Base-by-base conservation (phyloP, 2,797 vertebrate genomes). In the Chaetodon trifasciatus region DNA sequence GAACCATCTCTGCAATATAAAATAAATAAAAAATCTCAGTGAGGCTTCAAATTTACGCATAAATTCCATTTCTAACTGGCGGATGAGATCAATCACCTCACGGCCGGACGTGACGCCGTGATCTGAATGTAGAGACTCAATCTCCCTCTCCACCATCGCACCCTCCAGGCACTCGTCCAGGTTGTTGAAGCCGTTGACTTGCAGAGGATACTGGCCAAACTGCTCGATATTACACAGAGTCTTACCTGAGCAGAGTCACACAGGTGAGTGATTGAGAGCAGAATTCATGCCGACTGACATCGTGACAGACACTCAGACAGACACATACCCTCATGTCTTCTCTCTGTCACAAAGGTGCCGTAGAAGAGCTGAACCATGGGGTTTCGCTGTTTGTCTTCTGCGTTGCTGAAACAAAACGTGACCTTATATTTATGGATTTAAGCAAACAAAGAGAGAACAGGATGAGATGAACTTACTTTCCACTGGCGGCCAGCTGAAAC, bases 361-460 rank as follows among this genome's bases (percentile, higher is more conserved):
- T 99, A 99, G 93, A 99, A 99, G 8, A 99, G 97, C 83, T 97
- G 97, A 9, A 99, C 98, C 98, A 99, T 98, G 21, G 98, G 98
- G 87, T 99, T 99, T 74, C 97, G 90, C 0, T 96, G 95, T 88
- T 98, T 99, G 89, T 97, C 96, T 64, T 95, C 94, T 55, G 95
- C 91, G 23, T 76, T 96, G 42, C 97, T 98, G 87, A 86, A 79
- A 8, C 10, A 53, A 85, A 79, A 35, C 28, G 60, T 35, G 1
- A 47, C 5, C 50, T 65, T 12, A 40, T 4, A 16, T 39, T 75
- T 0, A 19, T 42, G 1, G 13, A 19, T 21, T 46, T 62, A 23
- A 68, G 11, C 2, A 57, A 67, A 46, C 9, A 76, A 21, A 57
- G 1, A 46, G 16, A 46, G 6, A 60, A 42, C 0, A 15, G 13